Base-by-base conservation (phyloP, 2,888 invertebrate genomes). In the Nomada ruficornis region DNA sequence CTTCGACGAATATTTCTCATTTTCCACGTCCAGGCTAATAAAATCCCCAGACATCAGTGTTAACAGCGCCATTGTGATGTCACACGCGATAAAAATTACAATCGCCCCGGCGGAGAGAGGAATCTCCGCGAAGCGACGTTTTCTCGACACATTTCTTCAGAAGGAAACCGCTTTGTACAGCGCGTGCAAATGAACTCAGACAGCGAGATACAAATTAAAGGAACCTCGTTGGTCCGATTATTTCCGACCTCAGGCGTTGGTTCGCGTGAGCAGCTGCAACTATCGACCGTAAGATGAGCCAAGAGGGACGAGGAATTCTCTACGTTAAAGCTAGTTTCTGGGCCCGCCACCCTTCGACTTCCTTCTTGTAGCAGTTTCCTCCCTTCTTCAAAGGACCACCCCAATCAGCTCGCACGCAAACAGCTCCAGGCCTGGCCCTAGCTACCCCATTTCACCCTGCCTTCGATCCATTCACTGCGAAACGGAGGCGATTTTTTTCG, bases 241-340 rank as follows among this genome's bases (percentile, higher is more conserved):
- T 80, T 77, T 70, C 62, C 70, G 63, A 82, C 76, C 77, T 64
- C 57, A 84, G 79, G 65, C 67, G 71, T 81, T 75, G 78, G 77
- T 80, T 80, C 71, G 65, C 55, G 52, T 36, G 60, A 60, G 55
- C 72, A 73, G 80, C 70, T 69, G 84, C 78, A 68, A 84, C 78
- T 86, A 87, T 87, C 81, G 87, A 87, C 81, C 82, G 67, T 68
- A 73, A 81, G 78, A 77, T 77, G 82, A 84, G 77, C 26, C 60
- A 23, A 23, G 29, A 54, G 82, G 63, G 77, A 44, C 55, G 72
- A 76, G 67, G 62, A 79, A 82, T 77, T 77, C 69, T 62, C 67
- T 59, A 74, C 36, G 55, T 68, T 76, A 80, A 82, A 70, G 69
- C 76, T 69, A 72, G 67, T 77, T 75, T 82, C 77, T 75, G 76